Base-by-base conservation (phyloP, 2,888 invertebrate genomes). In the Crepidodera aurea region DNA sequence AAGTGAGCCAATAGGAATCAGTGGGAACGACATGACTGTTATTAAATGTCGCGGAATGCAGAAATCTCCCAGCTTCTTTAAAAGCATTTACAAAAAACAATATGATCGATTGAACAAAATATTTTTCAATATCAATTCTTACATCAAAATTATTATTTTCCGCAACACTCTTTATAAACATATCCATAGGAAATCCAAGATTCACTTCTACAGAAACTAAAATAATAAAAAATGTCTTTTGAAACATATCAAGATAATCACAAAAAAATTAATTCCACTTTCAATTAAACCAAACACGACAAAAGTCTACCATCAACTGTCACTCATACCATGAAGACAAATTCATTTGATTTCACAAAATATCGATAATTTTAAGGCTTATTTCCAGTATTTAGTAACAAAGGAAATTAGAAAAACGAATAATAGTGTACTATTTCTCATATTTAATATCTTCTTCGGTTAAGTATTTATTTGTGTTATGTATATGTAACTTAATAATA, bases 311-410 rank as follows among this genome's bases (percentile, higher is more conserved):
- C 34, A 55, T 22, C 19, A 42, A 55, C 44, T 46, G 55, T 46
- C 53, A 34, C 40, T 46, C 34, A 53, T 57, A 27, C 22, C 40
- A 39, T 18, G 46, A 57, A 53, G 60, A 61, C 60, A 53, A 27
- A 42, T 61, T 16, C 32, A 16, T 46, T 60, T 57, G 51, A 48
- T 61, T 61, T 59, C 27, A 37, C 19, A 46, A 63, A 39, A 50
- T 55, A 51, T 34, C 54, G 32, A 39, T 54, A 60, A 60, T 60
- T 10, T 3, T 51, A 40, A 51, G 62, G 50, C 44, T 40, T 34
- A 62, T 67, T 70, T 72, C 70, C 69, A 71, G 64, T 72, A 60
- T 70, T 72, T 71, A 59, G 62, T 64, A 71, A 72, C 62, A 62
- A 27, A 29, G 39, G 48, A 59, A 59, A 37, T 54, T 66, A 63